Percentiles rank a stretch among this genome's conserved stretches.
Conservation (phyloP, 2,797 vertebrate species). For the Spheniscus humboldti region DNA sequence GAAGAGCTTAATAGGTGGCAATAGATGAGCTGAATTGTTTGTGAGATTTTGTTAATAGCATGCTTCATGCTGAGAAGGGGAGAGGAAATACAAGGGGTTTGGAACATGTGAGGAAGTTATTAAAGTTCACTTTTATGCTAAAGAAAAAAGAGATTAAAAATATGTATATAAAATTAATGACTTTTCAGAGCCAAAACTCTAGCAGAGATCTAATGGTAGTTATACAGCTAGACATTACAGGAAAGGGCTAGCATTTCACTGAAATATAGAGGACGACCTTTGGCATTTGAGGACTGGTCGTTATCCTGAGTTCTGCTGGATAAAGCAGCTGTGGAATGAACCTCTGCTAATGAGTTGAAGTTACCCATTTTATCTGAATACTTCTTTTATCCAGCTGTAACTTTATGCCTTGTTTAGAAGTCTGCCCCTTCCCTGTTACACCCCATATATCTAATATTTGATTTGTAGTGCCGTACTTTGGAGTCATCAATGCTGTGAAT, state of each 20-base stretch:
- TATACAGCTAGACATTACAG: neutral
- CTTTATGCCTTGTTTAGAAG: neutral
- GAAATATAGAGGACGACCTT: neutral
- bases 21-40: neutral
- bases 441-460: neutral
- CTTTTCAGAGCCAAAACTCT: neutral
- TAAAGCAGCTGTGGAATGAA: neutral
- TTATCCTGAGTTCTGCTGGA: neutral
- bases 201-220: neutral
- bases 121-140: neutral
- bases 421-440: neutral
- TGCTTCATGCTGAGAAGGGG: neutral
- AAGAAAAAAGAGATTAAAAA: neutral
- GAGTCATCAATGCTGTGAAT: neutral
- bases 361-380: neutral
- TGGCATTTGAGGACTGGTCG: neutral
- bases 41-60: neutral
- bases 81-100: neutral
- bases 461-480: neutral
- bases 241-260: neutral
- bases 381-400: neutral
- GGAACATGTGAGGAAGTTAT: neutral
- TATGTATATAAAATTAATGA: neutral
- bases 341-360: neutral
- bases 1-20: neutral